Percentiles rank a stretch among this genome's conserved stretches.
Conservation (phyloP, 2,888 invertebrate species). For the Drosophila putrida region DNA sequence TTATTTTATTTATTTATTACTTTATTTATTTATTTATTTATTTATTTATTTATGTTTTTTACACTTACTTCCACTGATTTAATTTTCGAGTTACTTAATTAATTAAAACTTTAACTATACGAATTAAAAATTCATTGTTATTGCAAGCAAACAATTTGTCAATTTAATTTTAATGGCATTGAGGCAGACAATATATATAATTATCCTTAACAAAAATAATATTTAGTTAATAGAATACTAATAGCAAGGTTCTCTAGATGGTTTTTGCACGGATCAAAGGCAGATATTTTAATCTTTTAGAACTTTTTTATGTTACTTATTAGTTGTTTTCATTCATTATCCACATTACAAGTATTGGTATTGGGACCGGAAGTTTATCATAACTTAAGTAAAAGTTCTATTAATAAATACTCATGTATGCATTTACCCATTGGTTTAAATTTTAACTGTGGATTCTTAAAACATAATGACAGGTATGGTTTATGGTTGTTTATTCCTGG, state of each 20-base stretch:
- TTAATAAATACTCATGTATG: not conserved
- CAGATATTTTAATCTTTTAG: too few species aligned
- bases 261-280: too few species aligned
- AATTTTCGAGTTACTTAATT: too few species aligned
- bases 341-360: constrained; percentile 48
- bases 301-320: not conserved
- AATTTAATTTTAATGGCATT: not conserved
- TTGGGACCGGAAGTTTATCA: constrained; percentile 41
- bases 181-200: constrained; percentile 3
- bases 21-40: too few species aligned
- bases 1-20: too few species aligned
- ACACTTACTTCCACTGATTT: too few species aligned
- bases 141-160: not conserved
- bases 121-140: not conserved
- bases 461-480: constrained; percentile 56
- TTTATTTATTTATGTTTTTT: too few species aligned
- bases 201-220: constrained; percentile 43
- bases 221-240: too few species aligned
- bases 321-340: constrained; percentile 25
- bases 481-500: constrained; percentile 49
- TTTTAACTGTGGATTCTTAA: constrained; percentile 12
- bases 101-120: too few species aligned
- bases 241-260: too few species aligned
- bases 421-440: not conserved
- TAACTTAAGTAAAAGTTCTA: constrained; percentile 50